These are phyloP conservation scores for Myotis planiceps DNA, from an alignment of 2,797 vertebrate genomes.

Conservation along the genomic window DNA sequence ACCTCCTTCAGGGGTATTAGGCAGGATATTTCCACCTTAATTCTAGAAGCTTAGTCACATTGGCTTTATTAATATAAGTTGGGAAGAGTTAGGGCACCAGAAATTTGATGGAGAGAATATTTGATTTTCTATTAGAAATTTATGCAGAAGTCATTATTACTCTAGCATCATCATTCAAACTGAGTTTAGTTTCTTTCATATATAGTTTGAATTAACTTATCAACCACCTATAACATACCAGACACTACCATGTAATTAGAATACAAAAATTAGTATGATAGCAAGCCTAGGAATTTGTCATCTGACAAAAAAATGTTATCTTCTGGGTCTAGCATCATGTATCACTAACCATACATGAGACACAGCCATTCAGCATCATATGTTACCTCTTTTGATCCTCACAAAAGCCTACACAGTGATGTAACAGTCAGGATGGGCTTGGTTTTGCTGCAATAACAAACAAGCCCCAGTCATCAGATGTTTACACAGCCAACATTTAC, in stretches of 20 bases:
- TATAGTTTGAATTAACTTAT: background rate
- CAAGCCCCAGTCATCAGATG: background rate
- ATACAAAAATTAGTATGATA: background rate
- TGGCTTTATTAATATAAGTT: rapidly evolving
- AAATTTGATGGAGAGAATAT: background rate
- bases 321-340: no score
- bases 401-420: rapidly evolving
- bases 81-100: background rate
- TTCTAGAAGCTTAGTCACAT: rapidly evolving
- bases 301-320: background rate
- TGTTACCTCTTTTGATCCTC: rapidly evolving
- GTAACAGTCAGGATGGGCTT: rapidly evolving
- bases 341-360: rapidly evolving
- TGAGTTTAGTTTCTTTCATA: background rate
- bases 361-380: rapidly evolving
- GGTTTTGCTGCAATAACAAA: background rate
- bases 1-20: no score
- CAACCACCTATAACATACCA: background rate
- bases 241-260: no score
- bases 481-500: background rate
- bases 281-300: background rate
- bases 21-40: background rate
- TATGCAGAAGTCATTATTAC: background rate
- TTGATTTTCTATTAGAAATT: background rate
- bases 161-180: background rate